Percentiles rank a stretch among this genome's conserved stretches.
phyloP scores from a whole-genome alignment of 2,797 vertebrate genomes.

The Hylomyscus alleni region DNA sequence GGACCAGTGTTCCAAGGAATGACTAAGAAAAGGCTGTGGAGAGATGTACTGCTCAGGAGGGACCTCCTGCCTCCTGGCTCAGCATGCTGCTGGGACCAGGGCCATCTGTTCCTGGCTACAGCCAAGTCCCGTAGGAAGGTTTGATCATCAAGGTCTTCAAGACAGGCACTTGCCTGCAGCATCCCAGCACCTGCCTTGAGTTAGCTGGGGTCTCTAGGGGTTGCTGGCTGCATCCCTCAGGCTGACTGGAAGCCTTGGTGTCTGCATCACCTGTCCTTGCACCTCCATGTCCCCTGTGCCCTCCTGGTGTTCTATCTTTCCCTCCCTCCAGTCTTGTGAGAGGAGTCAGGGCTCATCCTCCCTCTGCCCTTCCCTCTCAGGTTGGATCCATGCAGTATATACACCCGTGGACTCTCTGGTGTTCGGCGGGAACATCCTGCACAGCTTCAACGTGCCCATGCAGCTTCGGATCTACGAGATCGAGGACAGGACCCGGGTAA shows the following conservation, averaged over 20 bases:
- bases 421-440: constrained; percentile 98
- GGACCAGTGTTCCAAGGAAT: background rate
- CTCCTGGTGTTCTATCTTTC: accelerated
- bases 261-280: background rate
- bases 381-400: constrained; percentile 99
- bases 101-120: background rate
- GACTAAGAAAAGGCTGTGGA: background rate
- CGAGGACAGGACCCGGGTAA: constrained; percentile 98
- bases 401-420: constrained; percentile 98
- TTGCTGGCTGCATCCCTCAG: background rate
- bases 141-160: background rate
- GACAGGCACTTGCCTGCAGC: background rate
- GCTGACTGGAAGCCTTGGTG: background rate
- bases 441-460: constrained; percentile 99
- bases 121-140: background rate
- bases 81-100: background rate
- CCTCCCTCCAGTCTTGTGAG: background rate
- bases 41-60: too few species aligned
- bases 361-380: constrained; percentile 87
- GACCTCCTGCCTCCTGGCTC: background rate
- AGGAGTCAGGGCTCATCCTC: constrained; percentile 10
- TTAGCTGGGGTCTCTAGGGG: accelerated
- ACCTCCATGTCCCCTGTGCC: accelerated
- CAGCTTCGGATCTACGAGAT: constrained; percentile 98
- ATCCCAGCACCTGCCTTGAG: background rate